These are phyloP conservation scores for Meteorus sp. DNA, from an alignment of 1,140 invertebrate species.

Conservation along the genomic window DNA sequence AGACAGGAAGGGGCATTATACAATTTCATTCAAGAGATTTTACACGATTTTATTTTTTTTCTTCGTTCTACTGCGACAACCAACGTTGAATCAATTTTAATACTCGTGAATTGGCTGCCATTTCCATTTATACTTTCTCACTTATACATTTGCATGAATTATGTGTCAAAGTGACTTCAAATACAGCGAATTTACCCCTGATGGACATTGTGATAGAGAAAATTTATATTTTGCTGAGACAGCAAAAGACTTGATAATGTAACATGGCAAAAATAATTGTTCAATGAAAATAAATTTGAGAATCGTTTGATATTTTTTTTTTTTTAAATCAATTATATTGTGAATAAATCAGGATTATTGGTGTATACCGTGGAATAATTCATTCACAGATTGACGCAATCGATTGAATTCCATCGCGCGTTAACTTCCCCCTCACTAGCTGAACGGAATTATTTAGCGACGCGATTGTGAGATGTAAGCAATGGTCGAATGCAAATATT, in stretches of 20 bases:
- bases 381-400: not conserved
- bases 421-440: not conserved
- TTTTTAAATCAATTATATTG: not conserved
- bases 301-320: too few species aligned
- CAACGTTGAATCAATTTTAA: slow-evolving; percentile 3
- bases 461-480: not conserved
- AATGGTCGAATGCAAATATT: slow-evolving; percentile 23
- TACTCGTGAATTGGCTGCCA: not conserved
- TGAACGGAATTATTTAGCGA: not conserved
- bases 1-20: not conserved
- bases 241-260: too few species aligned
- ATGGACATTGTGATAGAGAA: not conserved
- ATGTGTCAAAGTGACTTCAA: not conserved
- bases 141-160: not conserved
- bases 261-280: too few species aligned
- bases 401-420: not conserved
- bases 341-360: too few species aligned
- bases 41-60: not conserved
- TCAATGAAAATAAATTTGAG: too few species aligned
- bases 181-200: not conserved
- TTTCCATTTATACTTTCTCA: not conserved
- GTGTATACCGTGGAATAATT: not conserved
- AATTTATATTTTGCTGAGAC: not conserved
- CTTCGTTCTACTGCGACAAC: not conserved
- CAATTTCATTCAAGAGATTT: not conserved